phyloP scores from a whole-genome alignment of 2,113 vertebrate species.

The Tragelaphus imberbis region DNA sequence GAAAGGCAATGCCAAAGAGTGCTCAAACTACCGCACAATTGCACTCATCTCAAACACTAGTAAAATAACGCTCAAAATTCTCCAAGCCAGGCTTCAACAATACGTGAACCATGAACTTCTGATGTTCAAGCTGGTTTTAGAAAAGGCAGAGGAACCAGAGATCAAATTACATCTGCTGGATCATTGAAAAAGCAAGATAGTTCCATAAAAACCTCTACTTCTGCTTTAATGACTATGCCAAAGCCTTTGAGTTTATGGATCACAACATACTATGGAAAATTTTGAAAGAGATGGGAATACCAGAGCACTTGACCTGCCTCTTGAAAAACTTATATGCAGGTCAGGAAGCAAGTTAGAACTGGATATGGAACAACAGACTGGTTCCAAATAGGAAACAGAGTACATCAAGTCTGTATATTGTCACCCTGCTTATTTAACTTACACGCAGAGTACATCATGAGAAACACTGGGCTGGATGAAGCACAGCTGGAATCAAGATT shows the following conservation, averaged over 20 bases:
- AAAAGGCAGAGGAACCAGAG: background rate
- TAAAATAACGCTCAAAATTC: background rate
- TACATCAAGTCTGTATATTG: background rate
- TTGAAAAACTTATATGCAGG: background rate
- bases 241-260: background rate
- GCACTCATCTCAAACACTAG: rapidly evolving
- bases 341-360: background rate
- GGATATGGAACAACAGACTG: background rate
- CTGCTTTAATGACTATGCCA: background rate
- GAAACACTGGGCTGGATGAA: background rate
- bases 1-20: background rate
- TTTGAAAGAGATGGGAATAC: background rate
- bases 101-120: rapidly evolving
- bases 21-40: background rate
- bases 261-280: background rate
- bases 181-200: background rate
- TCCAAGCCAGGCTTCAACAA: background rate
- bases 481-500: background rate
- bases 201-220: background rate
- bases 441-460: background rate
- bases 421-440: background rate
- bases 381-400: background rate
- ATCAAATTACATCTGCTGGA: background rate
- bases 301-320: background rate
- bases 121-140: background rate